phyloP scores from a whole-genome alignment of 2,888 invertebrate species.

The Schrankia costaestrigalis region DNA sequence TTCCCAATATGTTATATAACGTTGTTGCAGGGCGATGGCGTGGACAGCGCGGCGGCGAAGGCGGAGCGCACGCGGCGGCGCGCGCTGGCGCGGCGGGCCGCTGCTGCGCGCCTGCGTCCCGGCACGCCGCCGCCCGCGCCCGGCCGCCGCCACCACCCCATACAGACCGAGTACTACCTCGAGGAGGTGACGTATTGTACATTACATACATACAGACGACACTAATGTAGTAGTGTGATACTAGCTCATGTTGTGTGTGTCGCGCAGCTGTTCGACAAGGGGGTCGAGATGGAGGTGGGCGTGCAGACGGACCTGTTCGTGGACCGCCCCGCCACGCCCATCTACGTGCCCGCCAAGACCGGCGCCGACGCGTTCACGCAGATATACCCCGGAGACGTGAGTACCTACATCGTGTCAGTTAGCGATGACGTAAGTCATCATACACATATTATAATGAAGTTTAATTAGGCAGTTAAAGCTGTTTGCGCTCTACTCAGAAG shows the following conservation, averaged over 20 bases:
- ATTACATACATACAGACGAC: neutral
- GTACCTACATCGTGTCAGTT: too few species aligned
- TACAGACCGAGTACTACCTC: conserved; percentile 94
- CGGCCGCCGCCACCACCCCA: conserved; percentile 90
- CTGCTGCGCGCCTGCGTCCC: conserved; percentile 84
- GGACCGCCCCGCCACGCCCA: conserved; percentile 90
- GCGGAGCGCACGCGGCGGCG: conserved; percentile 80
- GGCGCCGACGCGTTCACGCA: conserved; percentile 92
- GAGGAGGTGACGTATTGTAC: conserved; percentile 83
- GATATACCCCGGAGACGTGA: conserved; percentile 93
- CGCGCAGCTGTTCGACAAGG: conserved; percentile 83
- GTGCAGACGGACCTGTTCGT: conserved; percentile 94
- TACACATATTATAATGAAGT: too few species aligned
- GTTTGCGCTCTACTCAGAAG: too few species aligned
- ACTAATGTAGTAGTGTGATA: neutral
- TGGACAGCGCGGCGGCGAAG: conserved; percentile 56
- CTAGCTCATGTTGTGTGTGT: neutral
- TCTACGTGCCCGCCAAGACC: conserved; percentile 88
- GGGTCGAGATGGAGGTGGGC: conserved; percentile 87
- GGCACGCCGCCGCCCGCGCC: conserved; percentile 89
- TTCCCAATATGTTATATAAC: too few species aligned
- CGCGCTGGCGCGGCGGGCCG: conserved; percentile 86
- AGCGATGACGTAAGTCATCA: too few species aligned
- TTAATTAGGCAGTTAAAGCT: too few species aligned
- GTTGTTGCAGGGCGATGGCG: conserved; percentile 60